Evolutionary conservation across 1,140 invertebrate species (phyloP).

Genomic region (Zaprionus inermis): DNA sequence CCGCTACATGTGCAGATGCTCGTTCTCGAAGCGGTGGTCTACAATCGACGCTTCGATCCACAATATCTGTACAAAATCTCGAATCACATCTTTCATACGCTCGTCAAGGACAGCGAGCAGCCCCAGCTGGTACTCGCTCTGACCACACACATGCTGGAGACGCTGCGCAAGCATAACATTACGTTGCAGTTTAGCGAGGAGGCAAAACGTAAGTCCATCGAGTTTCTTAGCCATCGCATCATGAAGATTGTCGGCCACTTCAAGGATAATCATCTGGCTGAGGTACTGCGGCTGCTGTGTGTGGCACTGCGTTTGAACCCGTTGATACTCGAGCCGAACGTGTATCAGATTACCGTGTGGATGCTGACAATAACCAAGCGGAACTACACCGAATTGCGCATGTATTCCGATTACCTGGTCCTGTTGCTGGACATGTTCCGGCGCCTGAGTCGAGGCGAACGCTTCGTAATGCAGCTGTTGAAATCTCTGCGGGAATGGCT

Average conservation of each 20-base stretch:
- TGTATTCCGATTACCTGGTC: conserved; percentile 68
- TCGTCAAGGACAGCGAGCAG: background rate
- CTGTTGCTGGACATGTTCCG: conserved; percentile 75
- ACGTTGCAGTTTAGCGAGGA: conserved; percentile 43
- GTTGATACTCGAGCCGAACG: conserved; percentile 66
- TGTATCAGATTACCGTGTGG: conserved; percentile 72
- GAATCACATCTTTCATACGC: background rate
- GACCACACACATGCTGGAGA: conserved; percentile 45
- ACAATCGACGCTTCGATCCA: conserved; percentile 35
- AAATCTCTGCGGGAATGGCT: conserved; percentile 65
- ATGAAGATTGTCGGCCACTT: background rate
- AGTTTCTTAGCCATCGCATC: conserved; percentile 32
- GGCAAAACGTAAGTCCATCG: background rate
- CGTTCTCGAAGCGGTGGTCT: conserved; percentile 35
- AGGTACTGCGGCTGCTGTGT: conserved; percentile 61
- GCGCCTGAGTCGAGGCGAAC: conserved; percentile 68
- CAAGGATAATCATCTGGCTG: conserved; percentile 30
- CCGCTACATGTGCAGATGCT: conserved; percentile 49
- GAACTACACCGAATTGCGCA: conserved; percentile 27
- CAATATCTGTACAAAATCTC: background rate
- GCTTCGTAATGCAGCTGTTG: conserved; percentile 69
- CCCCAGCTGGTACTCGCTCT: conserved; percentile 8
- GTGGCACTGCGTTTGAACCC: conserved; percentile 71
- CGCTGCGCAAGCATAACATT: conserved; percentile 66
- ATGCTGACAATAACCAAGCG: conserved; percentile 56